Percentiles rank a stretch among this genome's conserved stretches.
phyloP scores from a whole-genome alignment of 2,113 vertebrate species.

The Phalacrocorax aristotelis region DNA sequence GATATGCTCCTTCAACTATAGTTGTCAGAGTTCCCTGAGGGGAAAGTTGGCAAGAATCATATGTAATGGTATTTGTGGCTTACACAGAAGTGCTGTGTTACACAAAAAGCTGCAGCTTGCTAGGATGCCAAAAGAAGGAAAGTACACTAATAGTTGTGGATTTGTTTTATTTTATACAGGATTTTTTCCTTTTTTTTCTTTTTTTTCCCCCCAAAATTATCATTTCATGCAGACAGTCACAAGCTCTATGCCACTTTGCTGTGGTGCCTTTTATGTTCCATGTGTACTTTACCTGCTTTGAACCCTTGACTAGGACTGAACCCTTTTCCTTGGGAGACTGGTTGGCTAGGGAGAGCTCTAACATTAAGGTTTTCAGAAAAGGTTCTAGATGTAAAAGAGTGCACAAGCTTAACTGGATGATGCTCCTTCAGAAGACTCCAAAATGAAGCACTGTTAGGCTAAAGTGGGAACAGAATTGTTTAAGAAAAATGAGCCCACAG shows the following conservation, averaged over 20 bases:
- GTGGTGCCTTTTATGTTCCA: background rate
- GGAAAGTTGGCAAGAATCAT: background rate
- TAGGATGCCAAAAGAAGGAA: background rate
- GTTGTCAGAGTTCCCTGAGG: background rate
- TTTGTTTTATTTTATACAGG: background rate
- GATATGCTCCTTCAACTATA: background rate
- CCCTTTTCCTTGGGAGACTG: background rate
- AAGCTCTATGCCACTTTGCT: background rate
- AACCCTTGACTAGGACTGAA: background rate
- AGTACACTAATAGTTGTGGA: background rate
- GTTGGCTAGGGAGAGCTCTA: background rate
- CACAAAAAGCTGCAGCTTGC: background rate
- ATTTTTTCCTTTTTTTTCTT: background rate
- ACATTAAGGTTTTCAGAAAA: background rate
- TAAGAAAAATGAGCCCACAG: background rate
- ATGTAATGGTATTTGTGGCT: background rate
- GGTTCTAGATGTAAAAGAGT: background rate
- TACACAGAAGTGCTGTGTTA: background rate
- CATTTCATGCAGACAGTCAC: background rate
- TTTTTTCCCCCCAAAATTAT: background rate
- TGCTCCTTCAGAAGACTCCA: background rate
- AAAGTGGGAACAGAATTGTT: background rate
- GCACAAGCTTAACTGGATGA: background rate
- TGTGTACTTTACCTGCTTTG: background rate
- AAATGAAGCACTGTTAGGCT: background rate